Evolutionary conservation across 2,113 vertebrate species (phyloP).

Genomic region (Limnothrissa miodon): DNA sequence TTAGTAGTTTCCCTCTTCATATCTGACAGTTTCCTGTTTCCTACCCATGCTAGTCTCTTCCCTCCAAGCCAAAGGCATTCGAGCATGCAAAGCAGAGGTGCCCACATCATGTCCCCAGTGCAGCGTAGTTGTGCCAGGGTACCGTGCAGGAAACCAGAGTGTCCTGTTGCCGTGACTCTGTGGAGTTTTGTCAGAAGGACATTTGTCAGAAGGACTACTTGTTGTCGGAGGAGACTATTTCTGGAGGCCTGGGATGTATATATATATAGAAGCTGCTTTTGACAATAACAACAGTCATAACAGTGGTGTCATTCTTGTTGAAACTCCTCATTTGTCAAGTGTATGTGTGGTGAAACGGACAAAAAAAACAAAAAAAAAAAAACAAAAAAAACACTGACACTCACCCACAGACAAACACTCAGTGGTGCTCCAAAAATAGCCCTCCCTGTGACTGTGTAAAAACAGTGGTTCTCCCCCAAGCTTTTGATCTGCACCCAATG

Average conservation of each 20-base stretch:
- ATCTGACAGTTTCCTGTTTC: not conserved
- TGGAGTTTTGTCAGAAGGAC: not conserved
- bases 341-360: not conserved
- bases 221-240: not conserved
- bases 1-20: not conserved
- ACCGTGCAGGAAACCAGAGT: not conserved
- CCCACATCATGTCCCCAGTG: not conserved
- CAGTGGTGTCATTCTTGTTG: not conserved
- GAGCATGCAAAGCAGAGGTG: slow-evolving; percentile 3
- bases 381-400: not conserved
- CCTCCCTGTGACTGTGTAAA: not conserved
- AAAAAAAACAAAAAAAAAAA: not conserved
- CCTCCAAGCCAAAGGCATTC: not conserved
- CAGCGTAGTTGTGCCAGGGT: not conserved
- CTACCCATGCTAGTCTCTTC: not conserved
- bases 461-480: not conserved
- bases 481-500: not conserved
- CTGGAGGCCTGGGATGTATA: not conserved
- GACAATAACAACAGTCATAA: slow-evolving; percentile 6
- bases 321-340: not conserved
- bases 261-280: not conserved
- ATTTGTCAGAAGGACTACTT: no score
- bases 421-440: not conserved
- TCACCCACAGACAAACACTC: not conserved
- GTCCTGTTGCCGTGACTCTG: not conserved